A percentile compares a stretch with the other conserved stretches of the same genome.
Evolutionary conservation across 92 coral and sea anemone genomes (phyloP).

Genomic region (Phenganax marumi): DNA sequence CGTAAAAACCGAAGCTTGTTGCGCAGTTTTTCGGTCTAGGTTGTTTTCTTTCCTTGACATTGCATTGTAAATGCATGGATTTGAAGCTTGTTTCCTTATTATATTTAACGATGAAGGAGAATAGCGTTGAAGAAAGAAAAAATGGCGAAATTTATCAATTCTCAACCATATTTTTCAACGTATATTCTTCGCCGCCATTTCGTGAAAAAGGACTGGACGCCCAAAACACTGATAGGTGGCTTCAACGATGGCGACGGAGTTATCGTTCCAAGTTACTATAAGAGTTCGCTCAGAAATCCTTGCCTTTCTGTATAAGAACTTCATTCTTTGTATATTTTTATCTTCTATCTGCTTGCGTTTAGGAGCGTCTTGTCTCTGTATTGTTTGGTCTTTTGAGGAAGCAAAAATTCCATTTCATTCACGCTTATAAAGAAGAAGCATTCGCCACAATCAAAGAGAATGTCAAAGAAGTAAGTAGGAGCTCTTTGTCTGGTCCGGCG

Average conservation of each 20-base stretch:
- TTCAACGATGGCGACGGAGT: background rate
- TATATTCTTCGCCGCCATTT: no score
- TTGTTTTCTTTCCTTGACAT: no score
- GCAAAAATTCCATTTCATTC: slow-evolving; percentile 91
- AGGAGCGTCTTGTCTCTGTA: slow-evolving; percentile 96
- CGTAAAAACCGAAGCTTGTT: no score
- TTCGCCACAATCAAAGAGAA: slow-evolving; percentile 78
- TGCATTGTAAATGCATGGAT: no score
- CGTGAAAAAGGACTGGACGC: no score
- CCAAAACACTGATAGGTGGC: no score
- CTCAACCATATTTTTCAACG: no score
- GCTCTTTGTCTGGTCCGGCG: background rate
- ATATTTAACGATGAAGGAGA: no score
- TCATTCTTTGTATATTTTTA: background rate
- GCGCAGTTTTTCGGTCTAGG: no score
- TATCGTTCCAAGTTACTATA: background rate
- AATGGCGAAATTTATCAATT: no score
- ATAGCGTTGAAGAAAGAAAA: no score
- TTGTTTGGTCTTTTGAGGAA: slow-evolving; percentile 93
- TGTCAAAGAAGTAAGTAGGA: slow-evolving; percentile 74
- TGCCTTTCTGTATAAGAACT: background rate
- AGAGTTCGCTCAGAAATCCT: background rate
- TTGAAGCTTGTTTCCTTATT: no score
- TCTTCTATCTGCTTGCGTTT: background rate
- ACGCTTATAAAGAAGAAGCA: slow-evolving; percentile 89